Conservation (phyloP, 2,888 invertebrate genomes). For the Timema podura region DNA sequence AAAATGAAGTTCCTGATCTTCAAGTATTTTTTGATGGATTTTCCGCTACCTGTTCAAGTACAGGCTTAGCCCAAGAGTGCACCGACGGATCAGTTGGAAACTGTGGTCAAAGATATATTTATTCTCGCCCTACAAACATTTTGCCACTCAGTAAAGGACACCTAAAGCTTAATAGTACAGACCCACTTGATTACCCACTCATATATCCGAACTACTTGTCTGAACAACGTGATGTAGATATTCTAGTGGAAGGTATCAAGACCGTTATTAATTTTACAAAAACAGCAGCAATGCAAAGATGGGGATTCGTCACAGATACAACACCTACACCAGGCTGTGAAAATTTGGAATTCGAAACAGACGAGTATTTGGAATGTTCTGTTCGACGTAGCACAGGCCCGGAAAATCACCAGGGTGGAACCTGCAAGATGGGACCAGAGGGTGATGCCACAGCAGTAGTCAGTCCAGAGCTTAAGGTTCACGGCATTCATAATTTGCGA, state of each 20-base stretch:
- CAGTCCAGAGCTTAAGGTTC: constrained; percentile 53
- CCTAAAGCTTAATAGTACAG: constrained; percentile 53
- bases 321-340: constrained; percentile 54
- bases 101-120: constrained; percentile 19
- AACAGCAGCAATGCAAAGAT: constrained; percentile 40
- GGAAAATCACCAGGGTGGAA: constrained; percentile 75
- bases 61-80: constrained; percentile 45
- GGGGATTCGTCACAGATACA: constrained; percentile 48
- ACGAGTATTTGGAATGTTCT: constrained; percentile 64
- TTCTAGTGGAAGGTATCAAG: constrained; percentile 59
- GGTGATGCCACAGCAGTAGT: constrained; percentile 77
- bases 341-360: constrained; percentile 48
- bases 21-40: constrained; percentile 69
- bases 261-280: constrained; percentile 61
- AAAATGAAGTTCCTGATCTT: constrained; percentile 75
- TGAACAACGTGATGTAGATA: constrained; percentile 59
- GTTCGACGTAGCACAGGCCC: constrained; percentile 65
- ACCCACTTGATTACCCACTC: constrained; percentile 65
- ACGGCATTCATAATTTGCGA: constrained; percentile 42
- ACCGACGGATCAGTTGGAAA: constrained; percentile 18
- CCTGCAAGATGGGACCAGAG: constrained; percentile 76
- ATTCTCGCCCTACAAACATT: constrained; percentile 36
- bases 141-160: constrained; percentile 37
- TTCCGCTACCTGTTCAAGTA: constrained; percentile 54
- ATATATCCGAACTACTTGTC: constrained; percentile 74